Base-by-base conservation (phyloP, 1,140 invertebrate species). In the Lasioglossum baleicum region DNA sequence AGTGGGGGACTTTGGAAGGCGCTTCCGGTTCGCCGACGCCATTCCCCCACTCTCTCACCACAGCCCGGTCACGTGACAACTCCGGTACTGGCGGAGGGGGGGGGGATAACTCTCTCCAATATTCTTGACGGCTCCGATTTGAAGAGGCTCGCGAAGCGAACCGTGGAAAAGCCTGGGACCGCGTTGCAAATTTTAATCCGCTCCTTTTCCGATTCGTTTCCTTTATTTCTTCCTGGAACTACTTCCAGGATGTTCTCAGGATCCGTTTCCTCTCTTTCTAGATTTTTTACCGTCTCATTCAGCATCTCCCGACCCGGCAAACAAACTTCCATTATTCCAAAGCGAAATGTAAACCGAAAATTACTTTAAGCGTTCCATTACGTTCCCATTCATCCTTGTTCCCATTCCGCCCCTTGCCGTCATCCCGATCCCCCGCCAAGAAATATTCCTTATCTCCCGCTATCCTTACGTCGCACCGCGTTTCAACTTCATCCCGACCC, bases 271-370 rank as follows among this genome's bases (percentile, higher is more conserved):
- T 17, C 13, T 3, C 51, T 22, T 11, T 0, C 4, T 0, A 10
- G 65, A 67, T 48, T 67, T 67, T 42, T 67, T n/a, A 26, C 42
- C 42, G 65, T 51, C 15, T 13, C 65, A 10, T 48, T 13, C 65
- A n/a, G 15, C 11, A n/a, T 48, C 48, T n/a, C 8, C 6, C 63
- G 22, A n/a, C 15, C 11, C 65, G 7, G 20, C 56, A 26, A 22
- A 76, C 56, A 44, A 22, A 76, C 22, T 76, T 69, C 42, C 53
- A 61, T 69, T 68, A 63, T 70, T 48, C 35, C 60, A 61, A 70
- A 51, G 42, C 56, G 31, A 20, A 31, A 26, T 13, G 53, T 20
- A 66, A 61, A 69, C 65, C 53, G 48, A 48, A 77, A 77, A 70
- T 77, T 70, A 51, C 56, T 51, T 60, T 15, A 67, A 75, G 3